Evolutionary conservation across 1,140 invertebrate species (phyloP).

Genomic region (Bombus impatiens): DNA sequence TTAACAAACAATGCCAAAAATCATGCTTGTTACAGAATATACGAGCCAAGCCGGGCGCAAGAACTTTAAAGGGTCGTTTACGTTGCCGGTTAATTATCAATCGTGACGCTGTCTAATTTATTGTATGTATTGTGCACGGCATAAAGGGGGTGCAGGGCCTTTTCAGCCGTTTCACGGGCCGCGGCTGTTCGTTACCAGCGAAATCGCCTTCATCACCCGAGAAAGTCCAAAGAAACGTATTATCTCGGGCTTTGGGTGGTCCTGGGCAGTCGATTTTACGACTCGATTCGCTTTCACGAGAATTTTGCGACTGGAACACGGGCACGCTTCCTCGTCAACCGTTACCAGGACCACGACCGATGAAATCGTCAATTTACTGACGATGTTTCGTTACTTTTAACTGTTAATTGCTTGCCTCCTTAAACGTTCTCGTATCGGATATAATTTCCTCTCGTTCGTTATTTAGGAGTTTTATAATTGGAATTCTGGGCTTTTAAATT

Average conservation of each 20-base stretch:
- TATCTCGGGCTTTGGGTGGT: conserved; percentile 69
- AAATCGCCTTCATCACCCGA: conserved; percentile 71
- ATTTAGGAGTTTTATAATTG: too few species aligned
- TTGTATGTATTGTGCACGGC: conserved; percentile 14
- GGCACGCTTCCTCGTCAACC: neutral
- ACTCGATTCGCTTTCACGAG: conserved; percentile 56
- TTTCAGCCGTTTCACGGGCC: conserved; percentile 32
- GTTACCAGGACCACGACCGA: conserved; percentile 24
- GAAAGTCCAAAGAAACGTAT: conserved; percentile 69
- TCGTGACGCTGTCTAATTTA: conserved; percentile 36
- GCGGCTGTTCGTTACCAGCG: conserved; percentile 61
- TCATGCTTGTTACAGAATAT: neutral
- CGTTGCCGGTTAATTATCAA: conserved; percentile 28
- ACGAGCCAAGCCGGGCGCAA: neutral
- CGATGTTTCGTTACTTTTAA: neutral
- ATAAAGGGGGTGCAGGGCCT: neutral
- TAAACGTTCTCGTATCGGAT: too few species aligned
- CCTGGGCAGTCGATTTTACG: conserved; percentile 68
- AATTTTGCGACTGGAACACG: neutral
- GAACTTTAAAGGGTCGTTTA: conserved; percentile 12
- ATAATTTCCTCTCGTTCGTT: neutral
- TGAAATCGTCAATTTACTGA: conserved; percentile 23
- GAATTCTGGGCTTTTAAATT: too few species aligned
- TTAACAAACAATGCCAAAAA: neutral
- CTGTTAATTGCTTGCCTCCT: neutral